Evolutionary conservation across 2,888 invertebrate species (phyloP).

Genomic region (Lottia scabra): DNA sequence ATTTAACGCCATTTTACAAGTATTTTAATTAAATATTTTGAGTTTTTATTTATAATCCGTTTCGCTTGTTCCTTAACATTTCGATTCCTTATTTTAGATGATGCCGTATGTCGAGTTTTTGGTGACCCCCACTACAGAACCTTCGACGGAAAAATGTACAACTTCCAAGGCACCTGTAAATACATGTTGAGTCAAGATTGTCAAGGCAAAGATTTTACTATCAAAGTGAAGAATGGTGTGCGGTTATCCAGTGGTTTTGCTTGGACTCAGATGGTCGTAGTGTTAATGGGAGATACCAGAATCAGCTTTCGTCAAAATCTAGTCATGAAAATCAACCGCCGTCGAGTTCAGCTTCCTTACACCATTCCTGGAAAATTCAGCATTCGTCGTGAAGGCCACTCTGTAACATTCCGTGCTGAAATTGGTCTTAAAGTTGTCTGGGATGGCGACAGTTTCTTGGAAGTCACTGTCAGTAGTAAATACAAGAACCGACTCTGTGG

Average conservation of each 20-base stretch:
- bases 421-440: conserved; percentile 85
- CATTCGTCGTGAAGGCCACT: conserved; percentile 72
- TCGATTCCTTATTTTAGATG: conserved; percentile 71
- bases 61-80: too few relatives aligned
- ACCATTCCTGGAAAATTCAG: conserved; percentile 64
- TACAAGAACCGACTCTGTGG: conserved; percentile 86
- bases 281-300: conserved; percentile 72
- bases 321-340: conserved; percentile 86
- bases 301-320: conserved; percentile 82
- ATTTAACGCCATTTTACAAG: too few relatives aligned
- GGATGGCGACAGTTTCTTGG: conserved; percentile 93
- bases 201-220: conserved; percentile 77
- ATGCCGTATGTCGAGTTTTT: conserved; percentile 92
- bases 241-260: conserved; percentile 85
- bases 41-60: too few relatives aligned
- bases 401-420: conserved; percentile 68
- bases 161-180: conserved; percentile 85
- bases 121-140: conserved; percentile 96
- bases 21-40: too few relatives aligned
- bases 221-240: conserved; percentile 90
- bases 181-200: conserved; percentile 91
- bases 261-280: conserved; percentile 85
- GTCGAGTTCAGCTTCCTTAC: conserved; percentile 80
- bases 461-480: conserved; percentile 81
- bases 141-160: conserved; percentile 93